phyloP scores from a whole-genome alignment of 1,140 invertebrate species.

The Meloidogyne exigua region DNA sequence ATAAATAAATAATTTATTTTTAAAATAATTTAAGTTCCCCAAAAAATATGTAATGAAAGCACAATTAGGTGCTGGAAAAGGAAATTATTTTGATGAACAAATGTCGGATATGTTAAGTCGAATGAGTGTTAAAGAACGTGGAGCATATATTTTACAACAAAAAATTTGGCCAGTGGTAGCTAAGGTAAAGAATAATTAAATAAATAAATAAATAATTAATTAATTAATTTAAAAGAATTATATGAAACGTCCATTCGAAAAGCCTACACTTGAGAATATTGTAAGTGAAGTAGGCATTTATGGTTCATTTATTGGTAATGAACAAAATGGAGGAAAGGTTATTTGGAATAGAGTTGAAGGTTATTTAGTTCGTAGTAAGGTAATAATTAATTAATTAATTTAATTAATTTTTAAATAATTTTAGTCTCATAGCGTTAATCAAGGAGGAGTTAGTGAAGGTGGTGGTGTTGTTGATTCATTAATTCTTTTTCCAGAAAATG shows the following conservation, averaged over 20 bases:
- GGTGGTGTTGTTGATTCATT: constrained; percentile 23
- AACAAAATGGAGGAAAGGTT: constrained; percentile 75
- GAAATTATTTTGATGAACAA: constrained; percentile 86
- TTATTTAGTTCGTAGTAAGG: constrained; percentile 25
- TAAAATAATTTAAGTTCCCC: constrained; percentile 78
- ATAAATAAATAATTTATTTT: constrained; percentile 62
- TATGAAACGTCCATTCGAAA: constrained; percentile 72
- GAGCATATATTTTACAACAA: constrained; percentile 92
- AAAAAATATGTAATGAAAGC: constrained; percentile 89
- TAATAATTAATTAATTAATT: background rate
- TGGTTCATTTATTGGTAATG: constrained; percentile 69
- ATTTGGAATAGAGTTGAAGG: constrained; percentile 25
- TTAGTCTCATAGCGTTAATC: constrained; percentile 16
- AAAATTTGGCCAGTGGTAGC: constrained; percentile 47
- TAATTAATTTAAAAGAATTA: constrained; percentile 71
- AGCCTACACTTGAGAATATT: constrained; percentile 69
- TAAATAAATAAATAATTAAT: too few species aligned
- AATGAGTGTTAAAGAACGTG: constrained; percentile 73
- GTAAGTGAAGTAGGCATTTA: constrained; percentile 91
- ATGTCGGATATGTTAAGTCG: constrained; percentile 71
- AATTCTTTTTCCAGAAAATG: constrained; percentile 16
- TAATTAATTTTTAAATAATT: background rate
- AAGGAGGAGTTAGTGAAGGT: constrained; percentile 25
- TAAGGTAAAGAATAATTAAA: constrained; percentile 32
- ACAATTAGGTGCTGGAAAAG: constrained; percentile 78